Base-by-base conservation (phyloP, 2,888 invertebrate species). In the Anthoptus insignis region DNA sequence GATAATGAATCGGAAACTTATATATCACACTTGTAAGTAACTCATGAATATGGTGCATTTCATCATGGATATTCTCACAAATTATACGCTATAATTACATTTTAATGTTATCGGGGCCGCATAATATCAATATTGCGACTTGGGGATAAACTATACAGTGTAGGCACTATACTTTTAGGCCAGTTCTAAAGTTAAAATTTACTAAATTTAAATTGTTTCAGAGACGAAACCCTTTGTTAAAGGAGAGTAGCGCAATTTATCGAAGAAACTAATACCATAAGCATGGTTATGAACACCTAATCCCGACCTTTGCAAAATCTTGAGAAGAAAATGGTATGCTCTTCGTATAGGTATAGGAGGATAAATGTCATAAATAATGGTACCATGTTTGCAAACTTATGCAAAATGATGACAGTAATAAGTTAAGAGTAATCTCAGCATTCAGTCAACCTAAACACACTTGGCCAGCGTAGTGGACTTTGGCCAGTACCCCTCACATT, bases 81-180 rank as follows among this genome's bases (percentile, higher is more conserved):
- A 19, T 14, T 57, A n/a, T 29, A 27, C 8, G 19, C 24, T 29
- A 14, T 32, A 47, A 24, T 24, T 47, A 29, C 27, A 29, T 27
- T 22, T 50, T 50, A n/a, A 24, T 29, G 27, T 14, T 21, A 53
- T 7, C 39, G 54, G 54, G 37, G 54, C 59, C 64, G 52, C 53
- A 67, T 68, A 70, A 58, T 63, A 60, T 45, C 47, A 63, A n/a
- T 47, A 29, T 27, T 53, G 19, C 16, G 53, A 54, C 19, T 32
- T 45, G 14, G 45, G 60, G 42, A 34, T 13, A 9, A n/a, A n/a
- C n/a, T n/a, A n/a, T n/a, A n/a, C n/a, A 11, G 50, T 3, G 27
- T 27, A 27, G 52, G 21, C 32, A 14, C 29, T 60, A 9, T 8
- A 52, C 50, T 60, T 52, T 52, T 42, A 39, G 29, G 59, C 1